phyloP scores from a whole-genome alignment of 1,140 invertebrate species.

The Drosophila sulfurigaster region DNA sequence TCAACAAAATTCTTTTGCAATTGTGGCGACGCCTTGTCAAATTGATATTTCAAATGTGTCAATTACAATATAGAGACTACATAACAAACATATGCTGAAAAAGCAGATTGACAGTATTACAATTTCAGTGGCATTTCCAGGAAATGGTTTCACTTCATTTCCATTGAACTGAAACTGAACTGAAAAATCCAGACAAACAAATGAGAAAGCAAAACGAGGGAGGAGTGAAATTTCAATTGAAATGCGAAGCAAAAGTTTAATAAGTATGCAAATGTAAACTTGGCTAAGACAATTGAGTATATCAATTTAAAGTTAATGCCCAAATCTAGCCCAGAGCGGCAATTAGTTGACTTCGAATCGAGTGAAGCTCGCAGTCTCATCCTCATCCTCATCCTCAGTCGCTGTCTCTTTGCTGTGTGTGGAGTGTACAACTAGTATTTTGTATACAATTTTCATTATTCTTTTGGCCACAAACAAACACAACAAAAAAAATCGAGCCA shows the following conservation, averaged over 20 bases:
- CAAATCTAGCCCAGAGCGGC: constrained; percentile 28
- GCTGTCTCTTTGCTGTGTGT: too few species aligned
- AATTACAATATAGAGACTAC: too few species aligned
- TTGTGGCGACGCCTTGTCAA: too few species aligned
- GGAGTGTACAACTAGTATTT: constrained; percentile 26
- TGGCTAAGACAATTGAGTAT: constrained; percentile 27
- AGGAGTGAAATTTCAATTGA: constrained; percentile 21
- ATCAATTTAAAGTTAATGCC: constrained; percentile 47
- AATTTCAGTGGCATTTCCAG: background rate
- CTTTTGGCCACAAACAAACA: constrained; percentile 43
- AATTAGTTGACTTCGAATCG: constrained; percentile 39
- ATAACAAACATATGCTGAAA: too few species aligned
- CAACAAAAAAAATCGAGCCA: constrained; percentile 17
- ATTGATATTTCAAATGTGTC: too few species aligned
- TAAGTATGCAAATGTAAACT: constrained; percentile 39
- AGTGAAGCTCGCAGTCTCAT: background rate
- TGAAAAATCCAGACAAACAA: constrained; percentile 5
- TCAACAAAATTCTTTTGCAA: too few species aligned
- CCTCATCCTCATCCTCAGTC: background rate
- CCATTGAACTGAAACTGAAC: background rate
- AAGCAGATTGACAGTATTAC: too few species aligned
- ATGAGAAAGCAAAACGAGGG: background rate
- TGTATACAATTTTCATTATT: constrained; percentile 54
- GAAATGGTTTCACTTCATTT: background rate
- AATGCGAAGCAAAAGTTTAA: constrained; percentile 27